Percentiles rank a stretch among this genome's conserved stretches.
Evolutionary conservation across 1,140 invertebrate genomes (phyloP).

Genomic region (Drosophila orosa): DNA sequence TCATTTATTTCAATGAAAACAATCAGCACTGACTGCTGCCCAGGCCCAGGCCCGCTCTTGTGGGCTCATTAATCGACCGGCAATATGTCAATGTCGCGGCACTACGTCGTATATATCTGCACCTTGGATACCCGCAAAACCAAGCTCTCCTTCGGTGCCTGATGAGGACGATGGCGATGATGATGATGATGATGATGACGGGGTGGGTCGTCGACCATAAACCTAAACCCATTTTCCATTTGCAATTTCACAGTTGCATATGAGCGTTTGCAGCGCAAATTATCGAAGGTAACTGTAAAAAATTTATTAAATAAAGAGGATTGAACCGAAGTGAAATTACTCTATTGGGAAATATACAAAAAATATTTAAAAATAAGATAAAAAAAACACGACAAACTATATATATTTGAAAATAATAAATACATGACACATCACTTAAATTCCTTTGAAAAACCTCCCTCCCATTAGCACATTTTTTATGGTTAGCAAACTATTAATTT

Average conservation of each 20-base stretch:
- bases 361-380: neutral
- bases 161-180: conserved; percentile 16
- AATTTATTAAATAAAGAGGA: conserved; percentile 11
- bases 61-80: conserved; percentile 69
- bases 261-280: conserved; percentile 32
- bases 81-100: conserved; percentile 77
- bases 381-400: neutral
- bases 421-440: neutral
- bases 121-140: neutral
- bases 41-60: conserved; percentile 11
- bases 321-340: neutral
- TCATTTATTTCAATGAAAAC: conserved; percentile 81
- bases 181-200: conserved; percentile 27
- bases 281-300: conserved; percentile 38
- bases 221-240: conserved; percentile 54
- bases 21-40: conserved; percentile 58
- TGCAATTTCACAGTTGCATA: conserved; percentile 54
- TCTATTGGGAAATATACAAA: neutral
- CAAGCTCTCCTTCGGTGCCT: neutral
- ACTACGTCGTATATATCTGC: conserved; percentile 23
- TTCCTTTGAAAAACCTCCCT: neutral
- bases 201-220: conserved; percentile 36
- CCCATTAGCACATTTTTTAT: neutral
- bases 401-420: neutral
- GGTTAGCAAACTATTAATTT: conserved; percentile 1